A percentile compares a stretch with the other conserved stretches of the same genome.
Evolutionary conservation across 2,888 invertebrate species (phyloP).

Genomic region (Apamea epomidion): DNA sequence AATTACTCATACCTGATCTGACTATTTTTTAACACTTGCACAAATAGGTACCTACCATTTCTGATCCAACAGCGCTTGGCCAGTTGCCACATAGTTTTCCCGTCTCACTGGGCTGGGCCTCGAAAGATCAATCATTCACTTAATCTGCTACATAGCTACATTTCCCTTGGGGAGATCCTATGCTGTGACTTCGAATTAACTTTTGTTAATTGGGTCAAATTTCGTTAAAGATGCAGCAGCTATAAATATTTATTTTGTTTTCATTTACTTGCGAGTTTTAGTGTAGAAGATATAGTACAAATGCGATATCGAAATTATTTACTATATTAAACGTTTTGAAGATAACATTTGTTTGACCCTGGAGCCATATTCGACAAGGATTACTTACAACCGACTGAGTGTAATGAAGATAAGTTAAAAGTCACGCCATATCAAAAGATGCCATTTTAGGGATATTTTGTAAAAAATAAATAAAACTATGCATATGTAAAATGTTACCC

Average conservation of each 20-base stretch:
- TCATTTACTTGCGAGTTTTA: neutral
- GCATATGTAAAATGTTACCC: neutral
- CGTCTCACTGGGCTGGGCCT: conserved; percentile 29
- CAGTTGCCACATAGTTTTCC: conserved; percentile 51
- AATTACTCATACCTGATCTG: conserved; percentile 26
- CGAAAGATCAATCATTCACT: conserved; percentile 59
- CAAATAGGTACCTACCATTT: conserved; percentile 29
- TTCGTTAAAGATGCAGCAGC: conserved; percentile 16
- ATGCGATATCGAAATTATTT: neutral
- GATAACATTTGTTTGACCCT: too few relatives aligned
- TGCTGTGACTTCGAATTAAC: conserved; percentile 46
- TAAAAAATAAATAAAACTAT: neutral
- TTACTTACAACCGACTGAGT: neutral
- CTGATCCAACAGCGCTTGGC: conserved; percentile 39
- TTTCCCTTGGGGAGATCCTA: conserved; percentile 39
- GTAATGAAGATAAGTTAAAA: neutral
- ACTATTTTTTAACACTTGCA: conserved; percentile 14
- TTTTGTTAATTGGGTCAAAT: conserved; percentile 45
- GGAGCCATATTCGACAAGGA: neutral
- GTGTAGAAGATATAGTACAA: neutral
- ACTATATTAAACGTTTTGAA: neutral
- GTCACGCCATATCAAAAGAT: too few relatives aligned
- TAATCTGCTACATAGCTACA: conserved; percentile 56
- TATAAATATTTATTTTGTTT: conserved; percentile 17
- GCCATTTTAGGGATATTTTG: neutral